phyloP scores from a whole-genome alignment of 2,113 vertebrate species.

The Rhombomys opimus region DNA sequence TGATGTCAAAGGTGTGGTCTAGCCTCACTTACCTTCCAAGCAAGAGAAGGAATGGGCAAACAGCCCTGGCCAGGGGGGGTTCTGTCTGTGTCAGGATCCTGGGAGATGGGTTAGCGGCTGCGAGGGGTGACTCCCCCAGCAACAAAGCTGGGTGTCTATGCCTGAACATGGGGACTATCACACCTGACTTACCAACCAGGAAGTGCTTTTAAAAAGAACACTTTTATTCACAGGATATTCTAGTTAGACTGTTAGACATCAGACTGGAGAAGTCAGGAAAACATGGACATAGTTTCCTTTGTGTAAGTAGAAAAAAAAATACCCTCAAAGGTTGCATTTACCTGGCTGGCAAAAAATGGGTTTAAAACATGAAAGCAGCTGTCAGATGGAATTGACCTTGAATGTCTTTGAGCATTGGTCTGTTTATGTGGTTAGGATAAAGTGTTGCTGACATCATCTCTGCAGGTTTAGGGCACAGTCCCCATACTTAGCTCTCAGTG shows the following conservation, averaged over 20 bases:
- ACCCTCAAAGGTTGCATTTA: constrained; percentile 25
- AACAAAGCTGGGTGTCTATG: background rate
- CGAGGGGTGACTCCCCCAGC: background rate
- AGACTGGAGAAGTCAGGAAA: constrained; percentile 43
- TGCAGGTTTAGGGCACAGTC: background rate
- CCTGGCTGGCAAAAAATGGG: constrained; percentile 40
- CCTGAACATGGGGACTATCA: background rate
- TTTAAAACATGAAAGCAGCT: constrained; percentile 45
- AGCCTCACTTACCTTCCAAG: constrained; percentile 23
- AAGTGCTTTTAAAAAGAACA: constrained; percentile 26
- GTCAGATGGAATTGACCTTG: background rate
- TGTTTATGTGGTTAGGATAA: background rate
- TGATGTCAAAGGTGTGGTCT: background rate
- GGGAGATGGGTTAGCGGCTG: background rate
- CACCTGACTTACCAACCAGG: background rate
- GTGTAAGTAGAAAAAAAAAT: constrained; percentile 39
- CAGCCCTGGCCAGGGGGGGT: background rate
- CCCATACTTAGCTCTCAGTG: background rate
- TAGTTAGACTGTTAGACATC: constrained; percentile 46
- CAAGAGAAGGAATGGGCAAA: constrained; percentile 41
- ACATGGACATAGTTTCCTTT: constrained; percentile 34
- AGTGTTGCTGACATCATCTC: background rate
- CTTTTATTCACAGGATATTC: constrained; percentile 24
- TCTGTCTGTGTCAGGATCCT: background rate
- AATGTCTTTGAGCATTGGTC: background rate